These are phyloP conservation scores for Amorpha juglandis DNA, from an alignment of 2,888 invertebrate species.

Conservation along the genomic window DNA sequence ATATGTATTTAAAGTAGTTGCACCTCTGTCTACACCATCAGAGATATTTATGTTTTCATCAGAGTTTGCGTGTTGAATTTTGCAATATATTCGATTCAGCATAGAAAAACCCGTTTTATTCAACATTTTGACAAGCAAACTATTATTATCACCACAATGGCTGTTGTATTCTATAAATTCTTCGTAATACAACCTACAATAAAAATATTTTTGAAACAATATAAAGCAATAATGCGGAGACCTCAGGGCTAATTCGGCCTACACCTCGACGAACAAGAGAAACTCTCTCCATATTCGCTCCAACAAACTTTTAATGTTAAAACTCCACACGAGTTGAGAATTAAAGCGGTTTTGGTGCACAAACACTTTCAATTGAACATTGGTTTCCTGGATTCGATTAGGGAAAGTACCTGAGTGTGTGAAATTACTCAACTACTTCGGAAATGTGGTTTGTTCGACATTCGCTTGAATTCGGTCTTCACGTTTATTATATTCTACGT, in stretches of 20 bases:
- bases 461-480: not conserved
- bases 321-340: slow-evolving; percentile 1
- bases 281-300: not conserved
- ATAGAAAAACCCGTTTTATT: too few species aligned
- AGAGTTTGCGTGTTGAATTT: too few species aligned
- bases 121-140: too few species aligned
- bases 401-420: slow-evolving; percentile 16
- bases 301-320: slow-evolving; percentile 1
- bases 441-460: slow-evolving; percentile 8
- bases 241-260: not conserved
- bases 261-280: not conserved
- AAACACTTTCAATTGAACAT: slow-evolving; percentile 18
- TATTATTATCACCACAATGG: too few species aligned
- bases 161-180: not conserved
- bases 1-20: too few species aligned
- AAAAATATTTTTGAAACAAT: not conserved
- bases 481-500: not conserved
- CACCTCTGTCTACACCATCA: too few species aligned
- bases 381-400: slow-evolving; percentile 23
- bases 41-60: too few species aligned
- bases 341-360: slow-evolving; percentile 13
- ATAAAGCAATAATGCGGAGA: not conserved
- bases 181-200: not conserved
- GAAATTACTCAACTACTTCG: slow-evolving; percentile 1
- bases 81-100: too few species aligned